Base-by-base conservation (phyloP, 2,113 vertebrate genomes). In the Myotis davidii region DNA sequence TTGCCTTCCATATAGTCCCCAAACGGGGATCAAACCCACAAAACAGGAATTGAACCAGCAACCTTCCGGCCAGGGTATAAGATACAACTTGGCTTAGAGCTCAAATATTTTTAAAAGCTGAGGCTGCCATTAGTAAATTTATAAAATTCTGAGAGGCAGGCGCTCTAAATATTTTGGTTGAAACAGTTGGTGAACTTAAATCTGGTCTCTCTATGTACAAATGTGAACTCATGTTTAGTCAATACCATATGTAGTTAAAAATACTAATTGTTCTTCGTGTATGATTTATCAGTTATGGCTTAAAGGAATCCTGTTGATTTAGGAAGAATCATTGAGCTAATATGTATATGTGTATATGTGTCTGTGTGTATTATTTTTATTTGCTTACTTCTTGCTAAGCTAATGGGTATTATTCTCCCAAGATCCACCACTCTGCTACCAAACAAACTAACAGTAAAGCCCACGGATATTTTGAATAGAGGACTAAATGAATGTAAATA, bases 311-410 rank as follows among this genome's bases (percentile, higher is more conserved):
- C 37, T 79, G 2, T 34, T 95, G 85, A 70, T 89, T 74, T 86
- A 86, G 32, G 79, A 95, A 90, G 54, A 91, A 91, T 85, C 92
- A 2, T 64, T 96, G 73, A 91, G 27, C 37, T 87, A 91, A 61
- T 88, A 16, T 50, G 17, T 88, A 17, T 67, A 17, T n/a, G 4
- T 81, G 2, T 96, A 1, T 86, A 21, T 70, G 10, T 77, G 0
- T 94, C 4, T 93, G 0, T 89, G 0, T 90, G 3, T 95, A 65
- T 52, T 73, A 29, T 78, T 83, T 39, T 59, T 54, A 61, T 85
- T 91, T 85, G 48, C 72, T 90, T 88, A 54, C 92, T 88, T 84
- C 76, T 88, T 91, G 5, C 52, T 93, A 76, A 90, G 82, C 23
- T 27, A 90, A 25, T 87, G 45, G 21, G 16, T 91, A 27, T 50